phyloP scores from a whole-genome alignment of 2,113 vertebrate species.

The Channa argus region DNA sequence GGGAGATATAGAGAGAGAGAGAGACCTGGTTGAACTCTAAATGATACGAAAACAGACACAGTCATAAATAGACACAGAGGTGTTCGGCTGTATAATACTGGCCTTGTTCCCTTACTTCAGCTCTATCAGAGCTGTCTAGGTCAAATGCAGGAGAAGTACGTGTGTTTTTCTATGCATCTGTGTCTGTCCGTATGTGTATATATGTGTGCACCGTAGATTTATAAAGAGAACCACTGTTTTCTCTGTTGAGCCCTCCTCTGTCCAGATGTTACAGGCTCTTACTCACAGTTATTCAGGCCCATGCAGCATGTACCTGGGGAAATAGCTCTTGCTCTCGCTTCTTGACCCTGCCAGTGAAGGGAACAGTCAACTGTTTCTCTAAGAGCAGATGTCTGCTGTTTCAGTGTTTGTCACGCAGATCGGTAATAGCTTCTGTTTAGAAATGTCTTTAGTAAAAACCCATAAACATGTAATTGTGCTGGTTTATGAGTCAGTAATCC shows the following conservation, averaged over 20 bases:
- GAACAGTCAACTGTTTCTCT: constrained; percentile 34
- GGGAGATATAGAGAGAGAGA: constrained; percentile 2
- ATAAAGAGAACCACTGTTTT: constrained; percentile 68
- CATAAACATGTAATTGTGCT: not conserved
- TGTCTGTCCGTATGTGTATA: constrained; percentile 5
- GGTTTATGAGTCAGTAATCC: not conserved
- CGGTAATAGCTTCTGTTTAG: not conserved
- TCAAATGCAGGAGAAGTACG: constrained; percentile 30
- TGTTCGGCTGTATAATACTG: constrained; percentile 56
- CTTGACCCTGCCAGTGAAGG: constrained; percentile 37
- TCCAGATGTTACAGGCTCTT: constrained; percentile 34
- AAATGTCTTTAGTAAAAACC: not conserved
- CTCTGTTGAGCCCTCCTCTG: constrained; percentile 16
- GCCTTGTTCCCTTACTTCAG: constrained; percentile 57
- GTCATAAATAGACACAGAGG: constrained; percentile 63
- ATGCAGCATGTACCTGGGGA: constrained; percentile 46
- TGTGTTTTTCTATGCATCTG: constrained; percentile 29
- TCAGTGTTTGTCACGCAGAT: not conserved
- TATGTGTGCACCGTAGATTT: constrained; percentile 26
- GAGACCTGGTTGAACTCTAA: constrained; percentile 43
- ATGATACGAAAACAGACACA: constrained; percentile 57
- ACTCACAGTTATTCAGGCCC: constrained; percentile 24
- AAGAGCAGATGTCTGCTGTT: constrained; percentile 38
- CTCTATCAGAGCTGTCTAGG: constrained; percentile 29
- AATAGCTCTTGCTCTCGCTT: constrained; percentile 44